phyloP scores from a whole-genome alignment of 2,888 invertebrate species.

The Tetramorium bicarinatum region DNA sequence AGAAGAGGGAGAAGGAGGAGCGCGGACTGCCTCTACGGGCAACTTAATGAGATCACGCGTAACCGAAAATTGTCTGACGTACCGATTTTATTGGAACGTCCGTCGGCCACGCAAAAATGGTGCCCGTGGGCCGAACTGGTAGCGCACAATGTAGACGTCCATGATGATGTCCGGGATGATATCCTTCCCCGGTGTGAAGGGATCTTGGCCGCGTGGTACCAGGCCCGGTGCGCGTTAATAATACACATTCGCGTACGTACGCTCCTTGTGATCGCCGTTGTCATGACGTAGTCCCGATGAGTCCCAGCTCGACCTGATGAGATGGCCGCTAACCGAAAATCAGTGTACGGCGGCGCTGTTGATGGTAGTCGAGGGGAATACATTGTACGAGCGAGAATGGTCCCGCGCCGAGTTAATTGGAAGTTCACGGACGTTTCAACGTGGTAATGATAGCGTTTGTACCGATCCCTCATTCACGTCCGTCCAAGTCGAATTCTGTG shows the following conservation, averaged over 20 bases:
- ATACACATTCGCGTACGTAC: slow-evolving; percentile 61
- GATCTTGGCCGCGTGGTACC: slow-evolving; percentile 46
- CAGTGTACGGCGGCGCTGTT: slow-evolving; percentile 53
- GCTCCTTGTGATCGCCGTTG: slow-evolving; percentile 60
- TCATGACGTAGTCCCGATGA: slow-evolving; percentile 61
- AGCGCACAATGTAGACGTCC: slow-evolving; percentile 64
- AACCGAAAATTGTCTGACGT: slow-evolving; percentile 85
- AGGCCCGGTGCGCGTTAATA: slow-evolving; percentile 62
- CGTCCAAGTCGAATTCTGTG: slow-evolving; percentile 51
- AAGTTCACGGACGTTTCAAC: slow-evolving; percentile 61
- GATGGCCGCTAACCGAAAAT: slow-evolving; percentile 63
- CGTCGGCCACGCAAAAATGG: slow-evolving; percentile 73
- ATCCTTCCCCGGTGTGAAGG: slow-evolving; percentile 52
- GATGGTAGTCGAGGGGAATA: slow-evolving; percentile 52
- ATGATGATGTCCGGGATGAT: slow-evolving; percentile 64
- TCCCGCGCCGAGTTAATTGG: slow-evolving; percentile 68
- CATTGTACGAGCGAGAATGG: slow-evolving; percentile 62
- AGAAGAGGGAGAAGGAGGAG: slow-evolving; percentile 59
- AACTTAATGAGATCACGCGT: slow-evolving; percentile 86
- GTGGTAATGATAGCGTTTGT: slow-evolving; percentile 69
- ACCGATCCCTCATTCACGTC: slow-evolving; percentile 53
- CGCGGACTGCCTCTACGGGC: slow-evolving; percentile 71
- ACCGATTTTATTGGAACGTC: slow-evolving; percentile 83
- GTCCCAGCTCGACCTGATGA: slow-evolving; percentile 56
- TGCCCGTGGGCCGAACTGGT: slow-evolving; percentile 61